Conservation (phyloP, 2,113 vertebrate genomes). For the Pseudorectes ferrugineus region DNA sequence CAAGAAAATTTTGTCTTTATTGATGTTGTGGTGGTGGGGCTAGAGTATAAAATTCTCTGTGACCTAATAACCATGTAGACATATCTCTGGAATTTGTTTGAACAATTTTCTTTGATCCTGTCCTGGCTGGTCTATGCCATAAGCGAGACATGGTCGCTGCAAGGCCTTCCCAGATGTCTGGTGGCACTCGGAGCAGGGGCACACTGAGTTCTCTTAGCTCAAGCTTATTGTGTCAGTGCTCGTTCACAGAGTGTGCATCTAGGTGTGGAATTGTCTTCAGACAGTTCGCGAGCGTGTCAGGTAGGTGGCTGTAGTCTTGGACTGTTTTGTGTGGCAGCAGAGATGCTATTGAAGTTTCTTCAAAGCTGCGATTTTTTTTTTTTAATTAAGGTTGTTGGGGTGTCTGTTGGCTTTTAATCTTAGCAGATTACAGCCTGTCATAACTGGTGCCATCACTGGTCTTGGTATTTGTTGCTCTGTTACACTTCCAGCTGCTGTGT, state of each 20-base stretch:
- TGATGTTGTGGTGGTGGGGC: rapidly evolving
- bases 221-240: neutral
- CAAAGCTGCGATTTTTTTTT: neutral
- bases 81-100: neutral
- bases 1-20: neutral
- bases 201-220: neutral
- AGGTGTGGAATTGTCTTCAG: neutral
- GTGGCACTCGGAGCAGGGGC: neutral
- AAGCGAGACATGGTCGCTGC: rapidly evolving
- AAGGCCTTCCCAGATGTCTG: neutral
- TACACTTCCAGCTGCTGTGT: neutral
- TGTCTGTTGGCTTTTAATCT: neutral
- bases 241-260: neutral
- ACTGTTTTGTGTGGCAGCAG: neutral
- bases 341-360: neutral
- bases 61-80: neutral
- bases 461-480: neutral
- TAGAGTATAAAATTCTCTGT: neutral
- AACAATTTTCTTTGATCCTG: neutral
- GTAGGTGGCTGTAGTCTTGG: neutral
- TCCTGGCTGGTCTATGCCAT: neutral
- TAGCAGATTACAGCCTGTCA: neutral
- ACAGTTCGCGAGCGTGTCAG: neutral
- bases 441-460: neutral
- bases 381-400: neutral